phyloP scores from a whole-genome alignment of 2,888 invertebrate species.

The Drosophila mayaguana region DNA sequence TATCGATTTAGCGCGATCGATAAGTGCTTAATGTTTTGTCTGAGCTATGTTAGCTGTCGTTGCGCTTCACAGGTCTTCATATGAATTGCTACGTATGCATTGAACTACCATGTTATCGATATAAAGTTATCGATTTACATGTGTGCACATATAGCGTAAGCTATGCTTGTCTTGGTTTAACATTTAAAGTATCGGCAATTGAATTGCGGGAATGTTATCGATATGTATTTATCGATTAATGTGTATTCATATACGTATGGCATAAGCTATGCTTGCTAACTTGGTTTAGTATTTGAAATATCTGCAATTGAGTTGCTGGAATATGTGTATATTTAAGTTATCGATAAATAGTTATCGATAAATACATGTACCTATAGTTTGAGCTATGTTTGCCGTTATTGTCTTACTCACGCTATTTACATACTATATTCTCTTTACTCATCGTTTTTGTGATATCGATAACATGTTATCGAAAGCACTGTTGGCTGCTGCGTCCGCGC shows the following conservation, averaged over 20 bases:
- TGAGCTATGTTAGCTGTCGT: background rate
- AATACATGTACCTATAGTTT: background rate
- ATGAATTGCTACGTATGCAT: rapidly evolving
- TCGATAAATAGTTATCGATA: background rate
- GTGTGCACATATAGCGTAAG: too few relatives aligned
- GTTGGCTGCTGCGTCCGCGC: constrained; percentile 10
- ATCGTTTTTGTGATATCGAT: background rate
- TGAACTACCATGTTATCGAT: background rate
- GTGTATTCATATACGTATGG: too few relatives aligned
- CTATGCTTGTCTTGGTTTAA: too few relatives aligned
- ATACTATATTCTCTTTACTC: too few relatives aligned
- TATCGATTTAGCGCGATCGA: background rate
- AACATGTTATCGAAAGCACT: constrained; percentile 6
- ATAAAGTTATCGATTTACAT: background rate
- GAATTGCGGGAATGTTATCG: too few relatives aligned
- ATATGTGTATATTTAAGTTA: too few relatives aligned
- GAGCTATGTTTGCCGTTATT: background rate
- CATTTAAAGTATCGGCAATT: too few relatives aligned
- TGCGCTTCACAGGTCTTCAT: background rate
- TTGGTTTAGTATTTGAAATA: too few relatives aligned
- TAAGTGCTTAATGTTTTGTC: background rate
- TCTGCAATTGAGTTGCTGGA: too few relatives aligned
- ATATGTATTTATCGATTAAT: too few relatives aligned
- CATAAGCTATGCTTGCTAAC: too few relatives aligned
- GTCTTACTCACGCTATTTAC: too few relatives aligned